Percentiles rank a stretch among this genome's conserved stretches.
Evolutionary conservation across 30 jellyfish, hydroid and myxozoan genomes (phyloP).

Genomic region (Turritopsis dohrnii): DNA sequence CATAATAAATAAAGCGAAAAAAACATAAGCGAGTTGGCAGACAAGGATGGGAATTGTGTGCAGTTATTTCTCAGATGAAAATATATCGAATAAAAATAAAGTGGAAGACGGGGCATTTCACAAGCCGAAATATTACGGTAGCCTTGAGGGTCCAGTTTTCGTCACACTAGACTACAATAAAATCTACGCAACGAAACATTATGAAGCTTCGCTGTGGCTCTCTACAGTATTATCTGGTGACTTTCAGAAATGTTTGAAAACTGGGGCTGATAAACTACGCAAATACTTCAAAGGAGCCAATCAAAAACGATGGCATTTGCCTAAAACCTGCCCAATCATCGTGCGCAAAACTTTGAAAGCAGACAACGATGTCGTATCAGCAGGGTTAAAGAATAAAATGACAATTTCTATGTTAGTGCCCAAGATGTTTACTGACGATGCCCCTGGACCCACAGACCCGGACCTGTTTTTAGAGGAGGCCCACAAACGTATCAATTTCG

Average conservation of each 20-base stretch:
- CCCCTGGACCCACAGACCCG: constrained; percentile 53
- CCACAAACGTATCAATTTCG: constrained; percentile 43
- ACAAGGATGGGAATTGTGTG: constrained; percentile 53
- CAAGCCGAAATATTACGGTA: constrained; percentile 42
- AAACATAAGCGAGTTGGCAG: background rate
- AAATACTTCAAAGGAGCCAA: constrained; percentile 40
- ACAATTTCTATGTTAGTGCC: constrained; percentile 67
- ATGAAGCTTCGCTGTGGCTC: constrained; percentile 51
- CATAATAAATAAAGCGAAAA: background rate
- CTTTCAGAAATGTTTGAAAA: constrained; percentile 27
- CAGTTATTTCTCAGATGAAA: constrained; percentile 68
- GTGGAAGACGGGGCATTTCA: constrained; percentile 21
- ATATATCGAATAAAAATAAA: constrained; percentile 19
- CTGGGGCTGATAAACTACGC: constrained; percentile 35
- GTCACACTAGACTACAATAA: constrained; percentile 69
- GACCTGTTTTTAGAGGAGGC: constrained; percentile 62
- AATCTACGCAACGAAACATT: constrained; percentile 65
- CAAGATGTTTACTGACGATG: constrained; percentile 30
- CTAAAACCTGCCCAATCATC: constrained; percentile 29
- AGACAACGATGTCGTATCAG: background rate
- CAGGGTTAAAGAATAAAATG: constrained; percentile 13
- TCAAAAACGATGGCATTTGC: constrained; percentile 24
- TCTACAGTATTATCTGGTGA: constrained; percentile 38
- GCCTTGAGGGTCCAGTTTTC: constrained; percentile 42
- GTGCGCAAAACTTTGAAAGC: constrained; percentile 16